These are phyloP conservation scores for Cydia fagiglandana DNA, from an alignment of 1,140 invertebrate species.

Conservation along the genomic window DNA sequence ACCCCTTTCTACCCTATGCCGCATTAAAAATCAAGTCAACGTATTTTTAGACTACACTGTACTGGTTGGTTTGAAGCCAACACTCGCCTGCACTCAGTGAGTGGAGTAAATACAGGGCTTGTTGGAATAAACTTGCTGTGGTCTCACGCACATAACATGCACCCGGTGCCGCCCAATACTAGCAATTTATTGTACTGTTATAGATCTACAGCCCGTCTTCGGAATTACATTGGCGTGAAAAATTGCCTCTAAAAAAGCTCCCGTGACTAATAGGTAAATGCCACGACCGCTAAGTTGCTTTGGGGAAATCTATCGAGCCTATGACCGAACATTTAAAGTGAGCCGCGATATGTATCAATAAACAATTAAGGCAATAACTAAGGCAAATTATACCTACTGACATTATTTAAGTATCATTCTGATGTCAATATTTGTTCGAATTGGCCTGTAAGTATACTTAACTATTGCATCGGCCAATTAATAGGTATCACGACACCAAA, in stretches of 20 bases:
- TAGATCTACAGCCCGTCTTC: constrained; percentile 52
- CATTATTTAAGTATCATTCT: no score
- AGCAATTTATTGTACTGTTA: constrained; percentile 63
- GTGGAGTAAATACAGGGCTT: constrained; percentile 6
- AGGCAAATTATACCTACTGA: no score
- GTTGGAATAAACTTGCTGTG: constrained; percentile 54
- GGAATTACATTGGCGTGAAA: constrained; percentile 44
- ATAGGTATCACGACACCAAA: no score
- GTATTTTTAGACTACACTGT: background rate
- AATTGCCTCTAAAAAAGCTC: constrained; percentile 33
- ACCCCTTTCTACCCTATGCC: no score
- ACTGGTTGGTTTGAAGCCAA: background rate
- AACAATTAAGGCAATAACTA: no score
- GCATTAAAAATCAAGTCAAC: no score
- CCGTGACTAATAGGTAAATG: constrained; percentile 2
- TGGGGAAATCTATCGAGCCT: background rate
- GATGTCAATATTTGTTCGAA: no score
- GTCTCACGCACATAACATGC: constrained; percentile 57
- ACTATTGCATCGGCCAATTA: no score
- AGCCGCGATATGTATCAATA: no score
- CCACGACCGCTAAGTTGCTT: background rate
- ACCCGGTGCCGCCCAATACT: constrained; percentile 54
- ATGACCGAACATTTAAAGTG: background rate
- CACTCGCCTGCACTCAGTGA: background rate
- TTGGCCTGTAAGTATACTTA: no score